Percentiles rank a stretch among this genome's conserved stretches.
These are phyloP conservation scores for Coelopa frigida DNA, from an alignment of 1,140 invertebrate genomes.

Conservation along the genomic window DNA sequence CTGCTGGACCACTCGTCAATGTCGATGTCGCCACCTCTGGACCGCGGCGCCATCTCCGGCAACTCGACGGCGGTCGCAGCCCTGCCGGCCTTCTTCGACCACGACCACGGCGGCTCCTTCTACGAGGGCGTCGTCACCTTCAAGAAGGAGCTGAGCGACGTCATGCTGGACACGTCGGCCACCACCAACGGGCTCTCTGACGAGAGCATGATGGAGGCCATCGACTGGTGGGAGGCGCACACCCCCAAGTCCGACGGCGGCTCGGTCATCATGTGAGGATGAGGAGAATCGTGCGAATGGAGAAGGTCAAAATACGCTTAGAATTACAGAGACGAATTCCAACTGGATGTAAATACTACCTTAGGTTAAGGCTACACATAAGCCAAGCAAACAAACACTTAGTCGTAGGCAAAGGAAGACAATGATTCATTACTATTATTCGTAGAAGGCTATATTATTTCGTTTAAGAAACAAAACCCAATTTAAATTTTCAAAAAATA, in stretches of 20 bases:
- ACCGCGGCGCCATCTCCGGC: slow-evolving; percentile 2
- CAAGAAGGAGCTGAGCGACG: slow-evolving; percentile 39
- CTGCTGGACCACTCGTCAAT: slow-evolving; percentile 6
- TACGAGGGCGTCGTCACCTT: slow-evolving; percentile 36
- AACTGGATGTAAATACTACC: too few relatives aligned
- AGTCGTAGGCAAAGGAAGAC: too few relatives aligned
- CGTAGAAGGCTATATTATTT: too few relatives aligned
- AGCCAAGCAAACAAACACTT: too few relatives aligned
- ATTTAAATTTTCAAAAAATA: too few relatives aligned
- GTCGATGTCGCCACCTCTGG: slow-evolving; percentile 14
- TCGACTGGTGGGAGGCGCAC: slow-evolving; percentile 49
- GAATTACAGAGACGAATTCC: too few relatives aligned
- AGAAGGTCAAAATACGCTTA: too few relatives aligned
- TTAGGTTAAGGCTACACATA: too few relatives aligned
- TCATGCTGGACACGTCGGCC: slow-evolving; percentile 33
- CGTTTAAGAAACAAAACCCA: too few relatives aligned
- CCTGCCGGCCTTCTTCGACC: slow-evolving; percentile 32
- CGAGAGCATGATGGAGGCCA: slow-evolving; percentile 46
- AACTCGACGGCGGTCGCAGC: slow-evolving; percentile 5
- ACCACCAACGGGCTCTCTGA: slow-evolving; percentile 31
- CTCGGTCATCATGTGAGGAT: slow-evolving; percentile 15
- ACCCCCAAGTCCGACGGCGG: slow-evolving; percentile 37
- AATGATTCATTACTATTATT: too few relatives aligned
- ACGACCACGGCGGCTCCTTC: slow-evolving; percentile 23
- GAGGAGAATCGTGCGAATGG: too few relatives aligned